A percentile compares a stretch with the other conserved stretches of the same genome.
Conservation (phyloP, 2,797 vertebrate species). For the Parauchenoglanis punctatus region DNA sequence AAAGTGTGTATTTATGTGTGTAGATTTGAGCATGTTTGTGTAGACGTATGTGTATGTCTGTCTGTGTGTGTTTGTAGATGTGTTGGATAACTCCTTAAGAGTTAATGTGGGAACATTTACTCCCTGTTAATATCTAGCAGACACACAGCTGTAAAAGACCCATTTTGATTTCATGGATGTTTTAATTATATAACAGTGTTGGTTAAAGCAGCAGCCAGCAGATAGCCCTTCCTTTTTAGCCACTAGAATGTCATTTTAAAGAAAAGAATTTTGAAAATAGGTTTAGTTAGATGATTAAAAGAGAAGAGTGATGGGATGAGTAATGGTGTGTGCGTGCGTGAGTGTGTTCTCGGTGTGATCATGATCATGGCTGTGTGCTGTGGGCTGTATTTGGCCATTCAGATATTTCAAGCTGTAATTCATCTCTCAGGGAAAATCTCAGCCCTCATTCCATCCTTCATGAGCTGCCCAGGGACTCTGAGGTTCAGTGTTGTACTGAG, state of each 20-base stretch:
- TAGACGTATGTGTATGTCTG: neutral
- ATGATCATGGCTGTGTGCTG: slow-evolving; percentile 19
- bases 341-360: neutral
- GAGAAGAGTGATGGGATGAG: neutral
- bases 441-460: neutral
- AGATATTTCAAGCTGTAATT: neutral
- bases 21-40: neutral
- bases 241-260: neutral
- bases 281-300: neutral
- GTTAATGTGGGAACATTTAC: too few relatives aligned
- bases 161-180: too few relatives aligned
- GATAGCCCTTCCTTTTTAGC: neutral
- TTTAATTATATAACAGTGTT: neutral
- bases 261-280: neutral
- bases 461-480: neutral
- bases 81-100: too few relatives aligned
- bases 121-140: too few relatives aligned
- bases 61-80: neutral
- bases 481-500: neutral
- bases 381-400: neutral
- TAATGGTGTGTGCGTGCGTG: neutral
- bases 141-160: too few relatives aligned
- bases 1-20: too few relatives aligned
- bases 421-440: neutral
- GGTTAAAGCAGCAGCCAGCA: neutral